A percentile compares a stretch with the other conserved stretches of the same genome.
phyloP scores from a whole-genome alignment of 2,113 vertebrate genomes.

The Gobiocypris rarus region DNA sequence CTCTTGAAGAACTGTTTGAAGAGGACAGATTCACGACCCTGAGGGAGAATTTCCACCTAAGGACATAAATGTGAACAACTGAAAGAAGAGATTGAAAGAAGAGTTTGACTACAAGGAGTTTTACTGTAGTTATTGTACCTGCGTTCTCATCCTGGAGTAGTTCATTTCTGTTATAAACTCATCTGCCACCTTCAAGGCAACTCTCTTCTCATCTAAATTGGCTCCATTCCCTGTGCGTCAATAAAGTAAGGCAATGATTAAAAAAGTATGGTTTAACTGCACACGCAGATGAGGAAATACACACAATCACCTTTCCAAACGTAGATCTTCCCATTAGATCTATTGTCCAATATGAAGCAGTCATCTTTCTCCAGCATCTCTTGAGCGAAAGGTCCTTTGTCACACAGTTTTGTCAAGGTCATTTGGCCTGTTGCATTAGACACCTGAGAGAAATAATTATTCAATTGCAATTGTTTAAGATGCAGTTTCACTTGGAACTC shows the following conservation, averaged over 20 bases:
- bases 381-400: conserved; percentile 79
- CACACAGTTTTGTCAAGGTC: conserved; percentile 78
- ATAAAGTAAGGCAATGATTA: neutral
- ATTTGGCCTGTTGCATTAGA: conserved; percentile 82
- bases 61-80: neutral
- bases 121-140: conserved; percentile 71
- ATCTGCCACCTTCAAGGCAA: conserved; percentile 81
- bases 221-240: conserved; percentile 78
- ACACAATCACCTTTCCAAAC: conserved; percentile 85
- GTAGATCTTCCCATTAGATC: conserved; percentile 82
- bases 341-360: conserved; percentile 90
- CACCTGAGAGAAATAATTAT: conserved; percentile 71
- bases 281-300: conserved; percentile 17
- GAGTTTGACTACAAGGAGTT: too few species aligned
- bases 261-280: neutral
- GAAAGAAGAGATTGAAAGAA: too few species aligned
- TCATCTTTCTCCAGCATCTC: conserved; percentile 82
- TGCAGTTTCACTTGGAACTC: too few species aligned
- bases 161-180: conserved; percentile 84
- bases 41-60: conserved; percentile 90
- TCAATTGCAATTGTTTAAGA: too few species aligned
- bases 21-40: conserved; percentile 84
- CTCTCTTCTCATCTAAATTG: conserved; percentile 80
- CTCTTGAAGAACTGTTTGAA: conserved; percentile 91
- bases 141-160: conserved; percentile 80